Evolutionary conservation across 2,113 vertebrate species (phyloP).

Genomic region (Eubucco bourcierii): DNA sequence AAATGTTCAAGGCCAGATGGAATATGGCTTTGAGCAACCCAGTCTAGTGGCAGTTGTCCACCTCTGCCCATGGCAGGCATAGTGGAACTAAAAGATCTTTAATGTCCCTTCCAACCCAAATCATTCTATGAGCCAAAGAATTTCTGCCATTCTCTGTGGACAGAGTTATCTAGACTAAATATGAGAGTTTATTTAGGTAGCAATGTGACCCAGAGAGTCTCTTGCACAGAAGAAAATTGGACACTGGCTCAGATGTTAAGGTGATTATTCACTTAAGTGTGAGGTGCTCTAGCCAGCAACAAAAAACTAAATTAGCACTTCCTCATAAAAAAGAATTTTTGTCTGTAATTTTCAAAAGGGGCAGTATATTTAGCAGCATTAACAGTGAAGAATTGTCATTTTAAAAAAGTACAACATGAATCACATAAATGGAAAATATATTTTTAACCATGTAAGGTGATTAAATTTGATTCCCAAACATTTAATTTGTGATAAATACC

Average conservation of each 20-base stretch:
- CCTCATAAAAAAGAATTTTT: neutral
- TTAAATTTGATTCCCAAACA: neutral
- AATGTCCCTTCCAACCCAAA: neutral
- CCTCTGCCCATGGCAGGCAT: neutral
- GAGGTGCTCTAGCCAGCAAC: neutral
- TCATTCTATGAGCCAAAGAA: neutral
- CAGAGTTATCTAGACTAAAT: neutral
- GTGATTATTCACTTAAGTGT: neutral
- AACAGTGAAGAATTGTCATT: neutral
- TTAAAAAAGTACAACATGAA: neutral
- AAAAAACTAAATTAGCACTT: neutral
- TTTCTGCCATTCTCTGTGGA: neutral
- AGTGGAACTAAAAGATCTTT: neutral
- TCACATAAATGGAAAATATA: neutral
- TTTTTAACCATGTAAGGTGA: neutral
- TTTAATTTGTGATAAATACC: neutral
- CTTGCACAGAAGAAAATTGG: neutral
- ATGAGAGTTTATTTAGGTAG: neutral
- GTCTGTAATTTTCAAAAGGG: neutral
- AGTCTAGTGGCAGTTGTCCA: neutral
- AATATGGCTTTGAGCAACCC: neutral
- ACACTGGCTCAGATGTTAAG: neutral
- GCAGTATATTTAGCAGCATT: neutral
- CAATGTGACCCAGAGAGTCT: neutral
- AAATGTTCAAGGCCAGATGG: neutral